Base-by-base conservation (phyloP, 2,797 vertebrate species). In the Catostomus latipinnis region DNA sequence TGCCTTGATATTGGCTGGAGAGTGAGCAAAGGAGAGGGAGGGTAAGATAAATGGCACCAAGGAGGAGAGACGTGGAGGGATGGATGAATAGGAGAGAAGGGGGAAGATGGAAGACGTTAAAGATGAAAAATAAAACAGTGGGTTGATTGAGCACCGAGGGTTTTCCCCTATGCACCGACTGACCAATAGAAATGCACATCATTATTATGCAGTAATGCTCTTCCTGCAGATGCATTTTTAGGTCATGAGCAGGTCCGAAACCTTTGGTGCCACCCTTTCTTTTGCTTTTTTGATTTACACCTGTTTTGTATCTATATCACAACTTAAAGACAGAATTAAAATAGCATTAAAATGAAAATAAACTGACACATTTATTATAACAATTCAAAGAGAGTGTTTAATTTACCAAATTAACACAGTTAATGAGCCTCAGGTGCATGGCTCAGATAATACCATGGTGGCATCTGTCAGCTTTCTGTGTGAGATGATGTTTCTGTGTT, bases 51-150 rank as follows among this genome's bases (percentile, higher is more conserved):
- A 94, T 92, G 90, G 90, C 82, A 84, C 86, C 85, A 83, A 56
- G 22, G 11, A 83, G 56, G 74, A 72, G 66, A 60, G 65, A 58
- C 69, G 83, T 45, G 46, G 76, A 84, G 73, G 69, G 81, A 81
- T 80, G 78, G 80, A 80, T 69, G 74, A 83, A 74, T 74, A 53
- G 73, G 45, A 78, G 53, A 60, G 75, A 72, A 74, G 67, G 34
- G 58, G 62, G 89, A 85, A 83, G 80, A 85, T 83, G 86, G 79
- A 80, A 76, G 63, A 86, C 82, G 81, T 78, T 85, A 76, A 82
- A 88, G 85, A 93, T 90, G 86, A 88, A 88, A 90, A 91, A 91
- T 89, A 89, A 91, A 92, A 91, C 84, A 83, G 87, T 86, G 84
- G 84, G 85, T 87, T 92, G 89, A 90, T 90, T 82, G 88, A 92